Percentiles rank a stretch among this genome's conserved stretches.
Conservation (phyloP, 2,113 vertebrate genomes). For the Tachycineta bicolor region DNA sequence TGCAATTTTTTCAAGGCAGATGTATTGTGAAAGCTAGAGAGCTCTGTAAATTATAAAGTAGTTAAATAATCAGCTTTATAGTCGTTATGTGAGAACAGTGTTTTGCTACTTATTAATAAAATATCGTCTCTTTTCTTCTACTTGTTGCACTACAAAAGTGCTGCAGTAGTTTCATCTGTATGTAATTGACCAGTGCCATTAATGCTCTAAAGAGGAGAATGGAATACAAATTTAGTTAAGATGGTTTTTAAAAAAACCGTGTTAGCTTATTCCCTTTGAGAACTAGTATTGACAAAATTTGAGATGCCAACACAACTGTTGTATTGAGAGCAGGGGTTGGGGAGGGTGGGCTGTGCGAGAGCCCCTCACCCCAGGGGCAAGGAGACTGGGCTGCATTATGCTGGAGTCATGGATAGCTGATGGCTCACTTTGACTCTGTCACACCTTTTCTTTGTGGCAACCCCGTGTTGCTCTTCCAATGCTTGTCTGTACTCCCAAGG, state of each 20-base stretch:
- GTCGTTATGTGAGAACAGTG: not conserved
- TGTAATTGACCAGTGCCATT: not conserved
- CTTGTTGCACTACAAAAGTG: not conserved
- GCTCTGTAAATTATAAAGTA: not conserved
- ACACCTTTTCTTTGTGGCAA: not conserved
- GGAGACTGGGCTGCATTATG: not conserved
- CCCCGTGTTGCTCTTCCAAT: not conserved
- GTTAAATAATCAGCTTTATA: not conserved
- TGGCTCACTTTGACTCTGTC: not conserved
- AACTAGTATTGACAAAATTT: not conserved
- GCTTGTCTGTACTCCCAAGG: not conserved
- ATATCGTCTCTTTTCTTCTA: not conserved
- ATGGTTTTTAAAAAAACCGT: not conserved
- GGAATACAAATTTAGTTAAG: not conserved
- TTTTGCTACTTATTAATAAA: conserved; percentile 3
- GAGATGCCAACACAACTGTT: not conserved
- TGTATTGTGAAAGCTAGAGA: not conserved
- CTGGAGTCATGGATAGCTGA: not conserved
- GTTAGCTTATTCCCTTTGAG: not conserved
- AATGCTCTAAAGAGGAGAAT: not conserved
- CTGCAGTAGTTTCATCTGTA: not conserved
- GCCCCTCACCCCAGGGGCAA: accelerated
- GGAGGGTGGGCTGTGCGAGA: accelerated
- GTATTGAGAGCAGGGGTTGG: not conserved
- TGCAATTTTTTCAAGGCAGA: not conserved